Base-by-base conservation (phyloP, 2,888 invertebrate genomes). In the Hemicrepidius hirtus region DNA sequence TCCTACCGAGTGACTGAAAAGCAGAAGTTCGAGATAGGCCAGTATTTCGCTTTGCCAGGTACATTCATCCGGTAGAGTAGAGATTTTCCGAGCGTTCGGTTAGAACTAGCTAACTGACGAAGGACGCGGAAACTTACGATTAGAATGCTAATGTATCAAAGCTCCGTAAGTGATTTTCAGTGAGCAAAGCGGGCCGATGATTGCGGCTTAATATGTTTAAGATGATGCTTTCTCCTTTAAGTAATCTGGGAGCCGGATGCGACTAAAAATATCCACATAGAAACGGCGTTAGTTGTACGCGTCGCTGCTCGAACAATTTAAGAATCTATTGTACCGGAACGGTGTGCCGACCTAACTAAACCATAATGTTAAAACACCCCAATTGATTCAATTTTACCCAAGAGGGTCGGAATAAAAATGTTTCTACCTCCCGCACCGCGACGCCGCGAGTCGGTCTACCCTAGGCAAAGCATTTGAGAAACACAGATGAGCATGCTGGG, bases 401-500 rank as follows among this genome's bases (percentile, higher is more conserved):
- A 80, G 84, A 83, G 84, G 81, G 80, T 80, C 76, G 79, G 80
- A 83, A 84, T 84, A 84, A 84, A 84, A 83, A 82, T 83, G 81
- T 80, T 80, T 78, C 77, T 78, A 75, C 80, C 78, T 81, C 77
- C 67, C 73, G 64, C 73, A 55, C 71, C 72, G 75, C 78, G 74
- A 72, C 74, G 74, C 76, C 73, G 60, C 72, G 71, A 77, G 74
- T 71, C 78, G 74, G 76, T 77, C 80, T 78, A 82, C 82, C 82
- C 82, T 82, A 83, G 82, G 83, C 83, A 83, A 82, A 83, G 83
- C 82, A 82, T 82, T 82, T 82, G 81, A 83, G 84, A 82, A 84
- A 84, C 84, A 84, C 82, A 84, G 84, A 85, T 84, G 85, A 84
- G 84, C 84, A 85, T 82, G 83, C 83, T 83, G 85, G 85, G 85